These are phyloP conservation scores for Athene cunicularia DNA, from an alignment of 2,113 vertebrate species.

Conservation along the genomic window DNA sequence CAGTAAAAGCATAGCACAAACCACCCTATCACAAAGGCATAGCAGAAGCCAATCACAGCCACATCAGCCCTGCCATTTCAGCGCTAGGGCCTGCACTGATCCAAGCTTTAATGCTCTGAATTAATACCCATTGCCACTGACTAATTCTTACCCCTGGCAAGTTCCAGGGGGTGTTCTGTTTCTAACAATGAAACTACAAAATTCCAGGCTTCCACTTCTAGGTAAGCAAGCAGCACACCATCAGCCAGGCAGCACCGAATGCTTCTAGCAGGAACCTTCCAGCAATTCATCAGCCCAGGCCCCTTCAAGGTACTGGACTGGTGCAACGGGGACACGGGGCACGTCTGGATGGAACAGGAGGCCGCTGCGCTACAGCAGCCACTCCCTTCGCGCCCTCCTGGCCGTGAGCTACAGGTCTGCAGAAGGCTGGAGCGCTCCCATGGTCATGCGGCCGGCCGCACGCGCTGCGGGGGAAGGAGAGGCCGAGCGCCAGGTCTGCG, in stretches of 20 bases:
- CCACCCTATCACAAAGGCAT: no score
- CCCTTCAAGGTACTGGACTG: neutral
- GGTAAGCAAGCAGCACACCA: neutral
- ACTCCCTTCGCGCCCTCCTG: neutral
- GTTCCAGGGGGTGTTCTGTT: neutral
- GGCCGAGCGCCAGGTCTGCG: neutral
- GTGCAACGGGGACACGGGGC: rapidly evolving
- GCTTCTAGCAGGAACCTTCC: neutral
- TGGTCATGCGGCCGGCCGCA: rapidly evolving
- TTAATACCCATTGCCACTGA: neutral
- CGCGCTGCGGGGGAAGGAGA: neutral
- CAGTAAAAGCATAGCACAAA: neutral
- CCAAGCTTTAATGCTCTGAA: neutral
- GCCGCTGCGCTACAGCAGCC: neutral
- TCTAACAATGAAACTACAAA: neutral
- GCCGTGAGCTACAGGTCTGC: neutral
- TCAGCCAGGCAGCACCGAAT: neutral
- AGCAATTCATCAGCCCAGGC: neutral
- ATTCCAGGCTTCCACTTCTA: neutral
- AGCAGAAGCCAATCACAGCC: neutral
- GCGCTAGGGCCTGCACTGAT: neutral
- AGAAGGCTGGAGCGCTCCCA: neutral
- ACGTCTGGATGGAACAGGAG: no score
- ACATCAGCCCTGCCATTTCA: neutral
- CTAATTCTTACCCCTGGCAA: neutral